Base-by-base conservation (phyloP, 2,888 invertebrate genomes). In the Hypena proboscidalis region DNA sequence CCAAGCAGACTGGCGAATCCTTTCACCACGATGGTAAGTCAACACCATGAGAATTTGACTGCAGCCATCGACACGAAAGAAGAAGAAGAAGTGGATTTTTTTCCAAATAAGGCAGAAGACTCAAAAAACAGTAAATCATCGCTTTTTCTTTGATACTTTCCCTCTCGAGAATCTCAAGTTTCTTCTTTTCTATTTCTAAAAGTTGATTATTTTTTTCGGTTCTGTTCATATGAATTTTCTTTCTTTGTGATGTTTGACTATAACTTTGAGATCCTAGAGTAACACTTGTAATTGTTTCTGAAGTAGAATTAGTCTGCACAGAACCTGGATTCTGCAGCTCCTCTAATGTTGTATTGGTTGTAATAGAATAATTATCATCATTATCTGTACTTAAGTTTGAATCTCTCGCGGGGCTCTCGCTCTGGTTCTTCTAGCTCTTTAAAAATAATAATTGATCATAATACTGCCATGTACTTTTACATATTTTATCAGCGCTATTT, bases 111-210 rank as follows among this genome's bases (percentile, higher is more conserved):
- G 67, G 66, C 30, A 68, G 11, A 23, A 69, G 59, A 44, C 67
- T 66, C 37, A 47, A 68, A 67, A 47, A 65, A 67, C 35, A 67
- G 44, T 31, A 31, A 39, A 50, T 66, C 67, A 33, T 64, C 60
- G 27, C 48, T 58, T 39, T 54, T 57, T 19, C 53, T 34, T 52
- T 53, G 4, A 35, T 39, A 33, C 47, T 30, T 50, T 61, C 63
- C 5, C 15, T 47, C 43, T 59, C 49, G 11, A 56, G 43, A 30
- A 48, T 44, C 17, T 44, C 54, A 21, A 47, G 35, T 27, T 47
- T 53, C 32, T 45, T 60, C 32, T 39, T 44, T 29, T 49, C 47
- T 34, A 42, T 30, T 10, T 34, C 34, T 23, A 29, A 29, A 33
- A 44, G 34, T 42, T 36, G 37, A 30, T 54, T 51, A 30, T 36